Evolutionary conservation across 1,140 invertebrate genomes (phyloP), one percentile per base, ranked within the genome.

Genomic region (Orussus abietinus): DNA sequence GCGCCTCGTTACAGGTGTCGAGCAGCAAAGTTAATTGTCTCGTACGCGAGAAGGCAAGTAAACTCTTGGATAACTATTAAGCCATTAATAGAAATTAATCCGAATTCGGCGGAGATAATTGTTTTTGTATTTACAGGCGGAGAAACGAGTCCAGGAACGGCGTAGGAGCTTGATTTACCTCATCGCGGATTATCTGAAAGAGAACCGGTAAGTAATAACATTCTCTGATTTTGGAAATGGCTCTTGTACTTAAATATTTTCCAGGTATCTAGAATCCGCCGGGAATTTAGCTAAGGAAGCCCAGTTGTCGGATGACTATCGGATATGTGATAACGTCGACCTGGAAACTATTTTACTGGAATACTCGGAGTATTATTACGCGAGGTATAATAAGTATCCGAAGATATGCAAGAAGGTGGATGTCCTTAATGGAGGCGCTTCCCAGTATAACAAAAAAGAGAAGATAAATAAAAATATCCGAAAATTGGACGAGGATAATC

Each of bases 291-390:
- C 69, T 10, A 69, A 69, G 11, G 91, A 94, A 70, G 86, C 87
- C 1, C 75, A 80, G 12, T 72, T 92, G 14, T 57, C 77, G 1
- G 65, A 78, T 1, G 77, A 80, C 19, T 84, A 83, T 69, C 75
- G 82, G 56, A 77, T 95, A 1, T 96, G 92, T 70, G 92, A 96
- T 53, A 96, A 96, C 53, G 82, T 96, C 38, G 89, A 95, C 62
- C 69, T 96, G 47, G 83, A 88, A 38, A 86, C 84, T 11, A 86
- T 97, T 42, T 68, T 96, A 30, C 80, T 90, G 71, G 91, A 96
- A 51, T 96, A 89, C 66, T 86, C 86, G 49, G 85, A 84, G 35
- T 96, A 89, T 74, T 92, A 91, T 66, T 80, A 82, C 51, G 72
- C 88, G 12, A 83, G 89, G 55, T 95, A 91, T 67, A 84, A 88